Conservation (phyloP, 2,797 vertebrate genomes). For the Melanotaenia maccullochi region DNA sequence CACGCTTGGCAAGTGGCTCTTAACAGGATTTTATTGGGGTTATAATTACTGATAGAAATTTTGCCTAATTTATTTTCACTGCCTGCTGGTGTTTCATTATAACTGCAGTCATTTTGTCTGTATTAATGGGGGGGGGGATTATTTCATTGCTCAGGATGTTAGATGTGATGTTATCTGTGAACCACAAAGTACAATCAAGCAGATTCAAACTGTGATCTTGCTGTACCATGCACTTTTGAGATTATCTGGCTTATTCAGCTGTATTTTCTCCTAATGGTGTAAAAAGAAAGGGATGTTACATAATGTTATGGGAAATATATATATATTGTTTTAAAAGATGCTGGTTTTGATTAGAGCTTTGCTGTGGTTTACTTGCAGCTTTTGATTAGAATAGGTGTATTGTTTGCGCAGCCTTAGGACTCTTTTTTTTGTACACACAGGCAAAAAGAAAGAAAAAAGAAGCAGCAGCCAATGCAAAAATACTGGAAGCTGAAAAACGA, state of each 20-base stretch:
- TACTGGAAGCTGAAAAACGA: slow-evolving; percentile 95
- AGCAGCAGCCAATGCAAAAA: slow-evolving; percentile 95
- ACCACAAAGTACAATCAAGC: slow-evolving; percentile 15
- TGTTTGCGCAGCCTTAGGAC: slow-evolving; percentile 80
- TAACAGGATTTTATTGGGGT: slow-evolving; percentile 77
- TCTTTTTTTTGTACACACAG: slow-evolving; percentile 86
- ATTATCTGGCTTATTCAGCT: not conserved
- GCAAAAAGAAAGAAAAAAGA: slow-evolving; percentile 97
- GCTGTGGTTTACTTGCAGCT: not conserved
- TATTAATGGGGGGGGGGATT: slow-evolving; percentile 65
- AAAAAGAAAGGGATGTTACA: slow-evolving; percentile 9
- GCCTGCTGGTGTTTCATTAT: slow-evolving; percentile 69
- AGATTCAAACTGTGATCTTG: not conserved
- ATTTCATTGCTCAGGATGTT: slow-evolving; percentile 52
- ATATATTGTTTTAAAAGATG: not conserved
- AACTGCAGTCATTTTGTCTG: slow-evolving; percentile 62
- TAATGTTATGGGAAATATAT: not conserved
- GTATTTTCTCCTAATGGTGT: slow-evolving; percentile 4
- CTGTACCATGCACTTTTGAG: not conserved
- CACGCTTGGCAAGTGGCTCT: slow-evolving; percentile 72
- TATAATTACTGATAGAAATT: slow-evolving; percentile 78
- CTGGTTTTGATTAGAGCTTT: not conserved
- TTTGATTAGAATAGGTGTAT: not conserved
- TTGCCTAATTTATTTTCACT: slow-evolving; percentile 74
- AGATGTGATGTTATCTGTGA: slow-evolving; percentile 44